These are phyloP conservation scores for Epirrhoe tristata DNA, from an alignment of 2,888 invertebrate genomes.

Conservation along the genomic window DNA sequence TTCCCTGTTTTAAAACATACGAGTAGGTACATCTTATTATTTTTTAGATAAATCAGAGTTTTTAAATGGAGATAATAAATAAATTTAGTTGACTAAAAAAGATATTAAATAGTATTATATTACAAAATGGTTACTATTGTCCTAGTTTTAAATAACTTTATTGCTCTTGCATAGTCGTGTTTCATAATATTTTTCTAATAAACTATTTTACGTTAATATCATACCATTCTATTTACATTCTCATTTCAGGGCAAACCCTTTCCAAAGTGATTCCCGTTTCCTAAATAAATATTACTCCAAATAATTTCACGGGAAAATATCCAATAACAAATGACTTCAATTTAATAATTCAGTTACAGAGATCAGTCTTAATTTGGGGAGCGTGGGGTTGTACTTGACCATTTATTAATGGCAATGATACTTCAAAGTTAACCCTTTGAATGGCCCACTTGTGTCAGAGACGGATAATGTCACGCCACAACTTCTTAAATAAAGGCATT, in stretches of 20 bases:
- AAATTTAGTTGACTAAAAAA: too few species aligned
- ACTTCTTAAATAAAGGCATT: constrained; percentile 1
- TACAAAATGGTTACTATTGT: too few species aligned
- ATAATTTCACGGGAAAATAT: constrained; percentile 23
- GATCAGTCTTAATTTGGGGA: constrained; percentile 74
- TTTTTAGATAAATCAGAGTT: too few species aligned
- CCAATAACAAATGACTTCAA: constrained; percentile 70
- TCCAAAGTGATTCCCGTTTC: neutral
- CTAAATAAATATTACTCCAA: constrained; percentile 14
- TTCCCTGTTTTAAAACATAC: too few species aligned
- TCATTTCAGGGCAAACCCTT: neutral
- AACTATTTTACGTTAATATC: neutral
- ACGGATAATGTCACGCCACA: constrained; percentile 16
- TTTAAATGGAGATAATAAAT: too few species aligned
- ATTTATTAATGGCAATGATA: constrained; percentile 84
- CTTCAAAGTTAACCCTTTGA: constrained; percentile 82
- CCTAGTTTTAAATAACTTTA: too few species aligned
- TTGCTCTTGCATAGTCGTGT: too few species aligned
- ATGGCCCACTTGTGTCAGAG: constrained; percentile 31
- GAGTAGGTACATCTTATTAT: too few species aligned
- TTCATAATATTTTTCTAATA: neutral
- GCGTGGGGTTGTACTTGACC: constrained; percentile 76
- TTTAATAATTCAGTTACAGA: constrained; percentile 81
- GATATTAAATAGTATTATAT: too few species aligned
- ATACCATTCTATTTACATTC: neutral